A percentile compares a stretch with the other conserved stretches of the same genome.
These are phyloP conservation scores for Colistium nudipinnis DNA, from an alignment of 2,113 vertebrate genomes.

Conservation along the genomic window DNA sequence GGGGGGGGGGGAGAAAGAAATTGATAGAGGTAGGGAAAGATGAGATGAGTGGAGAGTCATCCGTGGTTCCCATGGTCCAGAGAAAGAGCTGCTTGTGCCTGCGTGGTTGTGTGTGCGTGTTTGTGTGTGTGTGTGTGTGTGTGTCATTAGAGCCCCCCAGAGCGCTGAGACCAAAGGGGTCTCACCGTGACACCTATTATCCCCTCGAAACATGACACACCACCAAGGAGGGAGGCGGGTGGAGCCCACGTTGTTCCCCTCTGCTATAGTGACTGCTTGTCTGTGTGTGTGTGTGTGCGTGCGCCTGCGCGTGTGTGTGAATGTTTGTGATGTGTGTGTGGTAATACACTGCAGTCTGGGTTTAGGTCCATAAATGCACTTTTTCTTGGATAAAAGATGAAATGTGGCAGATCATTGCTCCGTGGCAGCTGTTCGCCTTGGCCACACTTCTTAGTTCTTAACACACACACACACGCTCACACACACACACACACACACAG, in stretches of 20 bases:
- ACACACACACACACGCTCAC: too few species aligned
- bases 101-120: slow-evolving; percentile 61
- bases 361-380: slow-evolving; percentile 55
- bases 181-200: slow-evolving; percentile 73
- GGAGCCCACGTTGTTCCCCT: slow-evolving; percentile 29
- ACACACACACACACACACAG: too few species aligned
- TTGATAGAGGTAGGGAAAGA: slow-evolving; percentile 54
- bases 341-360: slow-evolving; percentile 33
- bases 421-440: slow-evolving; percentile 71
- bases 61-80: slow-evolving; percentile 78
- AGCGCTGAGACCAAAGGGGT: slow-evolving; percentile 72
- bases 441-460: slow-evolving; percentile 65
- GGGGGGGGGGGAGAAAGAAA: slow-evolving; percentile 34
- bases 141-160: slow-evolving; percentile 62
- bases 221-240: slow-evolving; percentile 71
- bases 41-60: slow-evolving; percentile 55
- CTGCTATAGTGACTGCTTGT: slow-evolving; percentile 23
- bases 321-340: slow-evolving; percentile 26
- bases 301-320: slow-evolving; percentile 16
- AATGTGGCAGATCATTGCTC: slow-evolving; percentile 57
- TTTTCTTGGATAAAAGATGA: slow-evolving; percentile 64
- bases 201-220: slow-evolving; percentile 80
- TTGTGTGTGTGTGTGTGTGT: slow-evolving; percentile 31
- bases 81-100: slow-evolving; percentile 80
- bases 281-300: slow-evolving; percentile 6